Percentiles rank a stretch among this genome's conserved stretches.
These are phyloP conservation scores for Thamnophis elegans DNA, from an alignment of 2,797 vertebrate genomes.

Conservation along the genomic window DNA sequence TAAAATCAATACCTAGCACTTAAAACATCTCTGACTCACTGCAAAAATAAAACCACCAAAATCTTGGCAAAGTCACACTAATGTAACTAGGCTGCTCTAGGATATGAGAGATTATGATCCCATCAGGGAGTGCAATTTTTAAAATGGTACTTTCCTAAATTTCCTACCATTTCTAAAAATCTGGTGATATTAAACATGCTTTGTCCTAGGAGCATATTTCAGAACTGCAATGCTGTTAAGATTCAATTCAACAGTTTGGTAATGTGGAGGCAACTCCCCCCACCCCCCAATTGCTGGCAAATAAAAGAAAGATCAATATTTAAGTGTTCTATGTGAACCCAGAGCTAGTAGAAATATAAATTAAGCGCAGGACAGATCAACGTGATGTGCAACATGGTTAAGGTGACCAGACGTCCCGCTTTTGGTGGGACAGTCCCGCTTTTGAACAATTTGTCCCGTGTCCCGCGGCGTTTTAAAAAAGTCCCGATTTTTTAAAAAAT, in stretches of 20 bases:
- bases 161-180: not conserved
- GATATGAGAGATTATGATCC: not conserved
- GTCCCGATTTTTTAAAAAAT: too few relatives aligned
- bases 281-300: not conserved
- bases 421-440: too few relatives aligned
- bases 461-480: too few relatives aligned
- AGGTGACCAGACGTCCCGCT: too few relatives aligned
- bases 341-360: not conserved
- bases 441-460: too few relatives aligned
- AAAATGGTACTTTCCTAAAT: not conserved
- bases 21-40: not conserved
- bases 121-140: not conserved
- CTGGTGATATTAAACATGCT: not conserved
- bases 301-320: not conserved
- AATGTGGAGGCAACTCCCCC: not conserved
- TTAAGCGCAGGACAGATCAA: not conserved
- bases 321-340: not conserved
- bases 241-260: not conserved
- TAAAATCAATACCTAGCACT: conserved; percentile 8
- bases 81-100: not conserved
- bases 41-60: not conserved
- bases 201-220: not conserved
- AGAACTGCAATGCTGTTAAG: not conserved
- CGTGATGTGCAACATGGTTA: not conserved
- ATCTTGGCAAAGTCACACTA: not conserved